Percentiles rank a stretch among this genome's conserved stretches.
phyloP scores from a whole-genome alignment of 2,113 vertebrate genomes.

The Climacteris rufus region DNA sequence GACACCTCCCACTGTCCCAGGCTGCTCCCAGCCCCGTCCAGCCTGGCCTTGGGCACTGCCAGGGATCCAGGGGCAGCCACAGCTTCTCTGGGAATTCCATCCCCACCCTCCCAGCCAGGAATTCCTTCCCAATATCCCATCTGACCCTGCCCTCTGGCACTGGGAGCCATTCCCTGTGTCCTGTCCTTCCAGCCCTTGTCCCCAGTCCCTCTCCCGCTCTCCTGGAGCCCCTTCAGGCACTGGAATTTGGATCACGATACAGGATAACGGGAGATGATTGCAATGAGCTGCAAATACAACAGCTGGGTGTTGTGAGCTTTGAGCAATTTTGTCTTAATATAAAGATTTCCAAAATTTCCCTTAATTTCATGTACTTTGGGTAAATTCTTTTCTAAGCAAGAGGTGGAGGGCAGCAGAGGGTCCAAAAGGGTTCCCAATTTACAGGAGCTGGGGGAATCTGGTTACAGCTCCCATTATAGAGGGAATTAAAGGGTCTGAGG shows the following conservation, averaged over 20 bases:
- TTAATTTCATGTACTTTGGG: background rate
- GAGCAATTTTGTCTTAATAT: background rate
- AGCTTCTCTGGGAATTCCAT: no score
- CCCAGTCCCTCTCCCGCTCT: background rate
- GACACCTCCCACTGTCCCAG: no score
- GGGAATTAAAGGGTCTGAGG: background rate
- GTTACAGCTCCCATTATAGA: background rate
- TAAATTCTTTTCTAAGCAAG: background rate
- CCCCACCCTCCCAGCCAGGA: background rate
- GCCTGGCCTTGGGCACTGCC: no score
- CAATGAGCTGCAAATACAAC: accelerated
- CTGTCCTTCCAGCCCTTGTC: background rate
- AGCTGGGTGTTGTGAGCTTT: background rate
- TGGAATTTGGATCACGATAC: no score
- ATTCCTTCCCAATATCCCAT: background rate
- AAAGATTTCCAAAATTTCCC: background rate
- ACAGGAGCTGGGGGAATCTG: background rate
- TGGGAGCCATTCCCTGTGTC: background rate
- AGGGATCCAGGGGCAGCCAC: no score
- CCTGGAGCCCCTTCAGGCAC: background rate
- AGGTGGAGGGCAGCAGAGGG: background rate
- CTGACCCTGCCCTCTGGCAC: background rate
- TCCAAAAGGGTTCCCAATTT: background rate
- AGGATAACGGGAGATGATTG: background rate
- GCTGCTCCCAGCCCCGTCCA: no score